Conservation (phyloP, 2,888 invertebrate species). For the Lasius platythorax region DNA sequence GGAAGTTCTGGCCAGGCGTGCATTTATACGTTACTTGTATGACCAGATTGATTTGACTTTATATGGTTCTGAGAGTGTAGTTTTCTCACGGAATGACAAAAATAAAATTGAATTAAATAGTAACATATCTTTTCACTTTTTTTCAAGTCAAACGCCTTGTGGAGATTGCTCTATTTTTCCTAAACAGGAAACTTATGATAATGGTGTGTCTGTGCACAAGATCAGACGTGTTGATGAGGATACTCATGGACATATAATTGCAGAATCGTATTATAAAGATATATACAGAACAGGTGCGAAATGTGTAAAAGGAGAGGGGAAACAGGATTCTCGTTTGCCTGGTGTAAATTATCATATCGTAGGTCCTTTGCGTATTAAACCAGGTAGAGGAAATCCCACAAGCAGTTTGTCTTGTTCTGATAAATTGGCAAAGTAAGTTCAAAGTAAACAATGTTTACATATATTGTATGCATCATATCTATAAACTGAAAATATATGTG, state of each 20-base stretch:
- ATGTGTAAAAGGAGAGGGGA: conserved; percentile 88
- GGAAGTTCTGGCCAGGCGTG: conserved; percentile 94
- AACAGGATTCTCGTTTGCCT: conserved; percentile 88
- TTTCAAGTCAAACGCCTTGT: conserved; percentile 95
- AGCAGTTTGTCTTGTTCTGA: conserved; percentile 97
- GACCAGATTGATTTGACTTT: conserved; percentile 87
- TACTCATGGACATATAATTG: conserved; percentile 34
- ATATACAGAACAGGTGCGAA: conserved; percentile 96
- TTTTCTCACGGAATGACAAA: conserved; percentile 83
- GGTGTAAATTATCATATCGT: conserved; percentile 90
- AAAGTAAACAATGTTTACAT: neutral
- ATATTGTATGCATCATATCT: conserved; percentile 18
- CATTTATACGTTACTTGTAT: conserved; percentile 92
- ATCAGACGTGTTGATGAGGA: conserved; percentile 70
- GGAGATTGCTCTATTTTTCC: conserved; percentile 97
- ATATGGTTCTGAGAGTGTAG: conserved; percentile 77
- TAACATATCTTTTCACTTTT: conserved; percentile 92
- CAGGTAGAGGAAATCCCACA: conserved; percentile 96
- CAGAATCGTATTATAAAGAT: conserved; percentile 58
- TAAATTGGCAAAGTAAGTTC: conserved; percentile 90
- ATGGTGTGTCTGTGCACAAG: conserved; percentile 67
- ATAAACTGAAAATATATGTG: neutral
- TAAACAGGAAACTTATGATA: conserved; percentile 84
- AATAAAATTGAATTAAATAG: conserved; percentile 87
- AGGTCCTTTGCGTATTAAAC: conserved; percentile 94